Conservation (phyloP, 2,888 invertebrate genomes). For the Drosophila hamatofila region DNA sequence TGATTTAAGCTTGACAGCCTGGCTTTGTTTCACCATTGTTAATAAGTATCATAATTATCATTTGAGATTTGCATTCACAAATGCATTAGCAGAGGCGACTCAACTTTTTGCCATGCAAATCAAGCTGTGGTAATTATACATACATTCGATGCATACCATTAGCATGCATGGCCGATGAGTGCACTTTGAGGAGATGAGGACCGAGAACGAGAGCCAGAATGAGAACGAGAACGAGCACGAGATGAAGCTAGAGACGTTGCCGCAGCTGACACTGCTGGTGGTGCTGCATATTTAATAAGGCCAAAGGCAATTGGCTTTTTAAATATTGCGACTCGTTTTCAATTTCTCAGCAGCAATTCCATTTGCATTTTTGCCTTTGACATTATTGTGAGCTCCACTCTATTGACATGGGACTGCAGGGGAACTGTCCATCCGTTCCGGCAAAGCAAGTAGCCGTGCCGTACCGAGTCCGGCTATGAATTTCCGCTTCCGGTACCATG, state of each 20-base stretch:
- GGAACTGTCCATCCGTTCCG: slow-evolving; percentile 46
- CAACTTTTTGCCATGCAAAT: slow-evolving; percentile 38
- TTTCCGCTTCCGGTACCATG: slow-evolving; percentile 76
- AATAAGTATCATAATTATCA: slow-evolving; percentile 56
- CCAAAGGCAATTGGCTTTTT: slow-evolving; percentile 55
- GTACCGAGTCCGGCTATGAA: slow-evolving; percentile 66
- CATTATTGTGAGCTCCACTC: slow-evolving; percentile 44
- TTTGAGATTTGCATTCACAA: slow-evolving; percentile 29
- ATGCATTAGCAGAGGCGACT: slow-evolving; percentile 30
- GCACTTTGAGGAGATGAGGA: slow-evolving; percentile 35
- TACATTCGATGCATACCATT: slow-evolving; percentile 65
- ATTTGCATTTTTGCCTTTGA: slow-evolving; percentile 72
- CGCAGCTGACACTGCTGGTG: slow-evolving; percentile 33
- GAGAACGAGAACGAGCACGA: background rate
- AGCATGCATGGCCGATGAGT: slow-evolving; percentile 66
- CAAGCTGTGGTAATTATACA: slow-evolving; percentile 53
- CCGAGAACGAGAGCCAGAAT: background rate
- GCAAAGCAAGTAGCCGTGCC: slow-evolving; percentile 61
- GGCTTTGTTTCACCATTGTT: slow-evolving; percentile 43
- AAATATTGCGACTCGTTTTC: slow-evolving; percentile 70
- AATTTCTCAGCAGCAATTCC: slow-evolving; percentile 64
- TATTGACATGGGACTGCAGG: slow-evolving; percentile 69
- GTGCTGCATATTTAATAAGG: slow-evolving; percentile 54
- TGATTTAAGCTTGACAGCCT: slow-evolving; percentile 5
- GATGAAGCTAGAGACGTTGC: slow-evolving; percentile 12